phyloP scores from a whole-genome alignment of 2,888 invertebrate genomes.

The Ochropleura plecta region DNA sequence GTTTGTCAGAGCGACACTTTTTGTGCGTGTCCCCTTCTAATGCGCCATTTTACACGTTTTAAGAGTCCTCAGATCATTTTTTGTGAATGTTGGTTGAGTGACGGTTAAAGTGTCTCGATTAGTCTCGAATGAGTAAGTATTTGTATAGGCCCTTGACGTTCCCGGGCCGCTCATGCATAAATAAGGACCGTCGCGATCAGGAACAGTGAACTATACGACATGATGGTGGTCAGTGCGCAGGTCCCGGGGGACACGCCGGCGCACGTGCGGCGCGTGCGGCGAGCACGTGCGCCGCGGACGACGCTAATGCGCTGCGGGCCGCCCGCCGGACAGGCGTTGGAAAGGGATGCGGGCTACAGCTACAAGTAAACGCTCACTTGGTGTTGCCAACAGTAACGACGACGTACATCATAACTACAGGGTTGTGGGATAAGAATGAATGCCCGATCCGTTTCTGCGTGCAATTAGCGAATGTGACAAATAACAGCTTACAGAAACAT shows the following conservation, averaged over 20 bases:
- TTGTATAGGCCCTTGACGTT: conserved; percentile 83
- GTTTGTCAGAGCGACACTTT: conserved; percentile 57
- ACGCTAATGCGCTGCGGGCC: conserved; percentile 13
- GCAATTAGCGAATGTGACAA: too few species aligned
- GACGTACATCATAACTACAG: neutral
- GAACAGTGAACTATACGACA: neutral
- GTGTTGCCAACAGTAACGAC: neutral
- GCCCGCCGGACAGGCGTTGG: conserved; percentile 10
- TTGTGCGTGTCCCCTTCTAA: conserved; percentile 68
- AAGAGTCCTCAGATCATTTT: conserved; percentile 81
- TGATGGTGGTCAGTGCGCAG: conserved; percentile 13
- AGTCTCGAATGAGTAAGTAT: conserved; percentile 85
- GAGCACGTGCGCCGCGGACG: conserved; percentile 31
- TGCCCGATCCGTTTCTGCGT: too few species aligned
- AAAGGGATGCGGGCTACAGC: conserved; percentile 48
- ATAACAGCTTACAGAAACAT: too few species aligned
- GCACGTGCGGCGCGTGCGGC: conserved; percentile 27
- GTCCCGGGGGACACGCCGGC: conserved; percentile 8
- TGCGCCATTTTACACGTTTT: conserved; percentile 84
- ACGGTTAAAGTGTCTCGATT: conserved; percentile 85
- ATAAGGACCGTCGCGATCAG: conserved; percentile 63
- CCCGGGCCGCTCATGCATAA: conserved; percentile 72
- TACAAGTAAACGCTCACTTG: neutral
- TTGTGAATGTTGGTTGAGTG: conserved; percentile 81
- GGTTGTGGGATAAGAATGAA: neutral